Evolutionary conservation across 2,113 vertebrate species (phyloP), one percentile per base, ranked within the genome.

Genomic region (Lethenteron camtschaticum): DNA sequence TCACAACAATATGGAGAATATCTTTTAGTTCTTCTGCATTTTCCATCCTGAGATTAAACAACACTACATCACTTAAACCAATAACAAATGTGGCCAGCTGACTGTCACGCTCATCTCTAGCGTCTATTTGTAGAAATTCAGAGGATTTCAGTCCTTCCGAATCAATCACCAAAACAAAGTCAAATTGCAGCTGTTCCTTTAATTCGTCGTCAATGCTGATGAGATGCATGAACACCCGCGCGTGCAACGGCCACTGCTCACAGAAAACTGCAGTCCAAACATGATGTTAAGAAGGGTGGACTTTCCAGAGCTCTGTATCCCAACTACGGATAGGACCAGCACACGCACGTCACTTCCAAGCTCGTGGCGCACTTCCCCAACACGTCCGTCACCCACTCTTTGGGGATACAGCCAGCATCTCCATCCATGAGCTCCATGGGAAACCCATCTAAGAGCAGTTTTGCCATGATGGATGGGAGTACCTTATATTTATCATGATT

Each of bases 401-500:
- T 69, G 2, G 84, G 82, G 11, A 85, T 79, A 71, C 82, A 82
- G 68, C 81, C 81, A 2, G 80, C 79, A 73, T 81, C 80, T 69
- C 84, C 82, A 12, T 86, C 83, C 0, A 86, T 78, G 59, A 87
- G 79, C 73, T 86, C 85, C 72, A 87, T 55, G 3, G 85, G 83
- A 16, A 82, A 81, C 9, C 83, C 85, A 68, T 76, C 72, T n/a
- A 85, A 72, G 71, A 87, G 72, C 69, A 86, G 73, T 56, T 79
- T 70, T 24, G 80, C 79, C 55, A 78, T 81, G 9, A 77, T 55
- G 68, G 70, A 68, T 58, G 77, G 77, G n/a, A 77, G 70, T 55
- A 8, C n/a, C 3, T 13, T 10, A 16, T 58, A 56, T 71, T 16
- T 24, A 14, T 63, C 60, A 14, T 13, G 13, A 74, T 0, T 75